phyloP scores from a whole-genome alignment of 2,113 vertebrate genomes.

The Pseudorectes ferrugineus region DNA sequence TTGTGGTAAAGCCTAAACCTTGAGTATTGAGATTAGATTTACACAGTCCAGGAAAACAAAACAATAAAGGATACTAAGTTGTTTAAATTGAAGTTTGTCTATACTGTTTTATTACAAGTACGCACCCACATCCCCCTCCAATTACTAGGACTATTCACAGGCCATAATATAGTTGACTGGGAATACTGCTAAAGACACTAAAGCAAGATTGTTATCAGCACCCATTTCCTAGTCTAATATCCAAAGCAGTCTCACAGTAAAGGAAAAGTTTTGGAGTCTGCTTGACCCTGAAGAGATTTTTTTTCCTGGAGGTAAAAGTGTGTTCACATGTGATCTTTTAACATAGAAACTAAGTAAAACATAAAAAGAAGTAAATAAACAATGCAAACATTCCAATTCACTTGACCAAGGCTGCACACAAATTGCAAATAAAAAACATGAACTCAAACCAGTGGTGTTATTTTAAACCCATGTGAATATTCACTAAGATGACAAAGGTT shows the following conservation, averaged over 20 bases:
- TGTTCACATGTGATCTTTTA: not conserved
- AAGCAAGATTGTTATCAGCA: not conserved
- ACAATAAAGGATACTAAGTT: not conserved
- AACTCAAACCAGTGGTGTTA: not conserved
- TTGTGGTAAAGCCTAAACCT: not conserved
- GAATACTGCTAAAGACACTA: not conserved
- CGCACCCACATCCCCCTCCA: fast-evolving
- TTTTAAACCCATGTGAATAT: not conserved
- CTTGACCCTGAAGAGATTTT: not conserved
- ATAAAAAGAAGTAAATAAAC: not conserved
- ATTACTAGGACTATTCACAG: not conserved
- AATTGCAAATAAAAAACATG: not conserved
- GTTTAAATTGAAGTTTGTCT: not conserved
- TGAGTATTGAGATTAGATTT: not conserved
- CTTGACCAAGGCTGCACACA: not conserved
- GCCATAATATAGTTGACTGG: not conserved
- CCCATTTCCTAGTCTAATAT: not conserved
- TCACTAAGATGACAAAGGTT: not conserved
- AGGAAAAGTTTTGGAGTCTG: not conserved
- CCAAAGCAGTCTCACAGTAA: not conserved
- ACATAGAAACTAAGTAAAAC: not conserved
- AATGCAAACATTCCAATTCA: not conserved
- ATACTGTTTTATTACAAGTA: not conserved
- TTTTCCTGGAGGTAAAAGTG: not conserved
- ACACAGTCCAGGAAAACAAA: not conserved